Base-by-base conservation (phyloP, 2,113 vertebrate species). In the Lamprotornis superbus region DNA sequence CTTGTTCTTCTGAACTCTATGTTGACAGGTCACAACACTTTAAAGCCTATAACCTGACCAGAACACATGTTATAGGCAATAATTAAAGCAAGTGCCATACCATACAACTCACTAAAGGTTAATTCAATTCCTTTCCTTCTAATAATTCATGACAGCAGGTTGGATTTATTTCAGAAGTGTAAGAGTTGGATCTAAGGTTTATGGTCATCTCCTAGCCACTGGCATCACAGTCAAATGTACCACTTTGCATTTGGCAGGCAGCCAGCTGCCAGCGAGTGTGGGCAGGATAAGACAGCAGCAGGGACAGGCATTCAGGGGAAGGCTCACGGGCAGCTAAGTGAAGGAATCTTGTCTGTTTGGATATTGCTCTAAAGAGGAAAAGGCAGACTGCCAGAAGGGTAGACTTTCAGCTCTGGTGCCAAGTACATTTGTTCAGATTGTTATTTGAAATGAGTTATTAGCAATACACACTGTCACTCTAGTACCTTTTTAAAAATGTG, bases 331-430 rank as follows among this genome's bases (percentile, higher is more conserved):
- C 90, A 93, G 71, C 28, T 76, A 76, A 90, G 76, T 74, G 76
- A 93, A 94, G 76, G 88, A 89, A 86, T 92, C 90, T 55, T 97
- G 94, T 95, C 95, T 90, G 47, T 93, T 95, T 92, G 55, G 83
- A 95, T 97, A 88, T 76, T 63, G 42, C 80, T 96, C 56, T 74
- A 8, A 83, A 80, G 55, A 90, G n/a, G 56, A 92, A 57, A 80
- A 89, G 83, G 83, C 79, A 90, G 76, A 86, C 46, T 90, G 95
- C 92, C 90, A 94, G 95, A 44, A 95, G 90, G 86, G 76, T 18
- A 88, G 71, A 89, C 35, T 94, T 95, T 50, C 89, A 88, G 64
- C 83, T 91, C 73, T 84, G 69, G 89, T 93, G 87, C 94, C 73
- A 90, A 89, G 50, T 57, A 55, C 63, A 63, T 90, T 87, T 85